Conservation (phyloP, 2,113 vertebrate species). For the Scalopus aquaticus region DNA sequence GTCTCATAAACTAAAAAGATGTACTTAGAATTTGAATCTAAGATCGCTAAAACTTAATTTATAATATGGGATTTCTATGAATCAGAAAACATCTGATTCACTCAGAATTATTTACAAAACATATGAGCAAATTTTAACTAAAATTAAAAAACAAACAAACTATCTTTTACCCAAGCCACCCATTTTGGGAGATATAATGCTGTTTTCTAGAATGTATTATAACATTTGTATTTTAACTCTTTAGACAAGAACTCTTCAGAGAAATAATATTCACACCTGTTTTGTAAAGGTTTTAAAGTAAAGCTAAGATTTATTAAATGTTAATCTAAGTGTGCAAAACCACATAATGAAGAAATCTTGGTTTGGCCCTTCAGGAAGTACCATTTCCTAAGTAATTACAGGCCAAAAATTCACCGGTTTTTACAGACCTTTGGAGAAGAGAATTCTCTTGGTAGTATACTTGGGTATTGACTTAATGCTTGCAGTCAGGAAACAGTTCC, state of each 20-base stretch:
- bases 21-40: background rate
- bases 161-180: background rate
- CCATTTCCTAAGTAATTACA: slow-evolving; percentile 61
- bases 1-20: slow-evolving; percentile 41
- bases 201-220: slow-evolving; percentile 34
- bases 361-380: slow-evolving; percentile 52
- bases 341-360: slow-evolving; percentile 44
- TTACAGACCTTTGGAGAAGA: slow-evolving; percentile 51
- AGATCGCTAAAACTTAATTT: slow-evolving; percentile 36
- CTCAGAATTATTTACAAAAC: background rate
- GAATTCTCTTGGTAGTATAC: slow-evolving; percentile 47
- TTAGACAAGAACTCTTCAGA: slow-evolving; percentile 22
- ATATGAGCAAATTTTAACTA: slow-evolving; percentile 25
- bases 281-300: slow-evolving; percentile 51
- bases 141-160: slow-evolving; percentile 1
- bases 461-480: slow-evolving; percentile 28
- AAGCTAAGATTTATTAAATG: slow-evolving; percentile 44
- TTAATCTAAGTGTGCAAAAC: slow-evolving; percentile 50
- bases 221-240: background rate
- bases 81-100: slow-evolving; percentile 35
- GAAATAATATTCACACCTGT: slow-evolving; percentile 50
- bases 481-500: slow-evolving; percentile 50
- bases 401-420: background rate
- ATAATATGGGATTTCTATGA: background rate
- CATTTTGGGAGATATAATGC: slow-evolving; percentile 10